Conservation (phyloP, 2,888 invertebrate genomes). For the Amiota communis region DNA sequence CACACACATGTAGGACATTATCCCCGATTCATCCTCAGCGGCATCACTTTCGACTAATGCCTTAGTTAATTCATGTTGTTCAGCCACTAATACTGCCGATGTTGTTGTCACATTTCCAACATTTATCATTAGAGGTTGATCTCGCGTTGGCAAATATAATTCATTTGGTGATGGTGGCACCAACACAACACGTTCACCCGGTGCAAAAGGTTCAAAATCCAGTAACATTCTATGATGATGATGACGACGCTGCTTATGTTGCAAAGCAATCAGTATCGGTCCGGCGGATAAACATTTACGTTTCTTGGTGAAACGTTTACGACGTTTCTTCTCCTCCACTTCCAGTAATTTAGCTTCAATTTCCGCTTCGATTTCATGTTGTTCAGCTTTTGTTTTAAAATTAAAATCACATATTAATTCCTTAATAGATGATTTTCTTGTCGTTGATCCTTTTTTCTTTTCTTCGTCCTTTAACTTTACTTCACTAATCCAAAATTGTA, state of each 20-base stretch:
- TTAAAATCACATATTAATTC: constrained; percentile 62
- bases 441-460: constrained; percentile 1
- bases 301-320: constrained; percentile 64
- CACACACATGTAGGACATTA: constrained; percentile 62
- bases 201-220: constrained; percentile 55
- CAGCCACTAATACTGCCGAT: not conserved
- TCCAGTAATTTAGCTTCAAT: constrained; percentile 61
- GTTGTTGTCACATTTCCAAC: constrained; percentile 16
- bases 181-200: constrained; percentile 49
- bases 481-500: constrained; percentile 53
- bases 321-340: constrained; percentile 67
- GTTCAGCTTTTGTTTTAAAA: constrained; percentile 61
- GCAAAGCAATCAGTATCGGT: constrained; percentile 65
- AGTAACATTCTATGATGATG: constrained; percentile 39
- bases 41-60: constrained; percentile 16
- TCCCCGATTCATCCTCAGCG: constrained; percentile 48
- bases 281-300: constrained; percentile 71
- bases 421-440: constrained; percentile 38
- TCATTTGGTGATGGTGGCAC: constrained; percentile 26
- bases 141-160: constrained; percentile 53
- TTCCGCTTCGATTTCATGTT: constrained; percentile 58
- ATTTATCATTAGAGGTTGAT: constrained; percentile 53
- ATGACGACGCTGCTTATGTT: constrained; percentile 49
- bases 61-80: constrained; percentile 7
- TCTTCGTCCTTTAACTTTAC: not conserved